These are phyloP conservation scores for Pagetopsis macropterus DNA, from an alignment of 2,797 vertebrate genomes.

Conservation along the genomic window DNA sequence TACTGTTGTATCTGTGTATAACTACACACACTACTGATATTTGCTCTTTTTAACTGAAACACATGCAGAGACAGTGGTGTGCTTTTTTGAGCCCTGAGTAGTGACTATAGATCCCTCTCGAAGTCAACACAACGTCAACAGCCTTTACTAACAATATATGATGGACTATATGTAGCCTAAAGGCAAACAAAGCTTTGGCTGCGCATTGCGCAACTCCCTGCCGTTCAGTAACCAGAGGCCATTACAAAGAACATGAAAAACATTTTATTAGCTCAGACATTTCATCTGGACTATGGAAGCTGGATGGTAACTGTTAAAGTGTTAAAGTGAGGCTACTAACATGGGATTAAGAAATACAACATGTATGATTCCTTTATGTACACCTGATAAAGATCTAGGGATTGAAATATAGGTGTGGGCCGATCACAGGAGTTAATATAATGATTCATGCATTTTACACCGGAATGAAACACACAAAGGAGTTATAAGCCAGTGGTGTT, in stretches of 20 bases:
- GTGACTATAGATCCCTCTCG: neutral
- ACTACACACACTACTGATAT: neutral
- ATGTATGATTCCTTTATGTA: neutral
- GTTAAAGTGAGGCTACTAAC: no score
- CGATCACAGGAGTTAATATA: neutral
- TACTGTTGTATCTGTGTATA: neutral
- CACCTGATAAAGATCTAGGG: neutral
- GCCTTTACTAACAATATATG: neutral
- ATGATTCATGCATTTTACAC: neutral
- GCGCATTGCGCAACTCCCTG: no score
- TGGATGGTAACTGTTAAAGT: neutral
- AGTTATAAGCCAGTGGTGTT: neutral
- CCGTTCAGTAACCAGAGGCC: neutral
- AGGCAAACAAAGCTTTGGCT: neutral
- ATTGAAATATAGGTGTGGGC: neutral
- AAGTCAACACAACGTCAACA: neutral
- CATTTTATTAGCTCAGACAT: neutral
- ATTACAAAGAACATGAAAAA: neutral
- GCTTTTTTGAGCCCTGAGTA: neutral
- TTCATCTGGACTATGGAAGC: neutral
- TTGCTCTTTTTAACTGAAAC: neutral
- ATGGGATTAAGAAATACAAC: neutral
- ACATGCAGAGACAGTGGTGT: neutral
- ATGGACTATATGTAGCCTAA: neutral
- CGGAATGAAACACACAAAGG: neutral